Percentiles rank a stretch among this genome's conserved stretches.
phyloP scores from a whole-genome alignment of 2,797 vertebrate genomes.

The Lycodopsis pacificus region DNA sequence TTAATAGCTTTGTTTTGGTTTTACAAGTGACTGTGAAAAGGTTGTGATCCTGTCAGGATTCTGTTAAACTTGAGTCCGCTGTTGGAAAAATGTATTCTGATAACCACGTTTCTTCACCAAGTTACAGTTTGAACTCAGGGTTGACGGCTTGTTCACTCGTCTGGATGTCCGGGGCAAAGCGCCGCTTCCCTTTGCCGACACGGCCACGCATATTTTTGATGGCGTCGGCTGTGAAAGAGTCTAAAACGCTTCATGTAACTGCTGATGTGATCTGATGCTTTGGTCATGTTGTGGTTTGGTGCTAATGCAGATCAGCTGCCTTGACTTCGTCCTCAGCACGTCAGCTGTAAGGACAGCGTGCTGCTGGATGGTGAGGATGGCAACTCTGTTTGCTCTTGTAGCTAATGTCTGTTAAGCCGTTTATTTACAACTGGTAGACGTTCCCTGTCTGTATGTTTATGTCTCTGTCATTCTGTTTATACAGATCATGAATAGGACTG shows the following conservation, averaged over 20 bases:
- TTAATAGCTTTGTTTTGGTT: neutral
- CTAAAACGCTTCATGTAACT: neutral
- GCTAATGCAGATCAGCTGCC: conserved; percentile 14
- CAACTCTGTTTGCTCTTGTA: conserved; percentile 23
- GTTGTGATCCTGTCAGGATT: neutral
- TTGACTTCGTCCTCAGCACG: neutral
- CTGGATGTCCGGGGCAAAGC: neutral
- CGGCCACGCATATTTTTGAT: neutral
- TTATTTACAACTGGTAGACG: conserved; percentile 42
- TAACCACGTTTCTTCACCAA: neutral
- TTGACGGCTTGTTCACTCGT: neutral
- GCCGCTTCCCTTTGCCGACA: neutral
- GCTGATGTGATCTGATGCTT: neutral
- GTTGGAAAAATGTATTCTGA: neutral
- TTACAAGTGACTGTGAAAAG: neutral
- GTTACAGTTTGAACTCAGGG: neutral
- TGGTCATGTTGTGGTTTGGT: neutral
- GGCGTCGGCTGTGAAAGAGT: neutral
- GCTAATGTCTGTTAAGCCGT: conserved; percentile 37
- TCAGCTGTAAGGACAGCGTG: neutral
- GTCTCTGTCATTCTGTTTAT: conserved; percentile 30
- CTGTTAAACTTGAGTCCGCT: neutral
- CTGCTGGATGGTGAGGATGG: neutral
- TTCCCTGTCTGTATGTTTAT: conserved; percentile 22
- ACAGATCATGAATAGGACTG: conserved; percentile 26